Conservation (phyloP, 2,113 vertebrate species). For the Xiphophorus maculatus region DNA sequence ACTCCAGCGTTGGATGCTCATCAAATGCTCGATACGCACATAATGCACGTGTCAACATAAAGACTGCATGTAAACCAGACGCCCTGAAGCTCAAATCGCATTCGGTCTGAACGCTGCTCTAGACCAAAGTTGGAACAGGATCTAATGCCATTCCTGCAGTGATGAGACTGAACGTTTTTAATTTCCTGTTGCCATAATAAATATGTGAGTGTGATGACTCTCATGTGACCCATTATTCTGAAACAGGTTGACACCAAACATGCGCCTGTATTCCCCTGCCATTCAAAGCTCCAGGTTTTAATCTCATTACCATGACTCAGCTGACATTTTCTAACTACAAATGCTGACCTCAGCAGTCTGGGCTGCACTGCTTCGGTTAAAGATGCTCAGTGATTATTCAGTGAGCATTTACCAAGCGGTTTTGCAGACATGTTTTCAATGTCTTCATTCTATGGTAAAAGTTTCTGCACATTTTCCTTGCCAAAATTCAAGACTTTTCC, state of each 20-base stretch:
- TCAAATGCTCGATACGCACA: too few species aligned
- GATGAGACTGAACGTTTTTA: constrained; percentile 24
- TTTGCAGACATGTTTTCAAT: too few species aligned
- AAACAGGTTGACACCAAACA: constrained; percentile 54
- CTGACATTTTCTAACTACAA: constrained; percentile 26
- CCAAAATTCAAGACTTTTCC: too few species aligned
- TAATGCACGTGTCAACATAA: too few species aligned
- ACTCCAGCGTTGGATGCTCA: too few species aligned
- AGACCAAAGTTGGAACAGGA: too few species aligned
- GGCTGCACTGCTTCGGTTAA: constrained; percentile 5
- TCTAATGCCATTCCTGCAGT: background rate
- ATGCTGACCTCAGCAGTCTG: constrained; percentile 33
- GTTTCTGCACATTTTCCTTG: too few species aligned
- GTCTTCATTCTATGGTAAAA: too few species aligned
- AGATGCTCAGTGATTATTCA: background rate
- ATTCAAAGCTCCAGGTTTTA: constrained; percentile 26
- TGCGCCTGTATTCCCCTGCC: constrained; percentile 7
- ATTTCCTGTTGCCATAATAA: constrained; percentile 2
- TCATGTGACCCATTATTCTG: constrained; percentile 64
- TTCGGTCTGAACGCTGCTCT: too few species aligned
- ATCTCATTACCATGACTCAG: constrained; percentile 49
- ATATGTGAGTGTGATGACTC: constrained; percentile 52
- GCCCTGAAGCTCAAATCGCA: too few species aligned
- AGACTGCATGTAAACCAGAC: too few species aligned
- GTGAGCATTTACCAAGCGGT: too few species aligned